Conservation (phyloP, 2,888 invertebrate species). For the Acrobeloides nanus region DNA sequence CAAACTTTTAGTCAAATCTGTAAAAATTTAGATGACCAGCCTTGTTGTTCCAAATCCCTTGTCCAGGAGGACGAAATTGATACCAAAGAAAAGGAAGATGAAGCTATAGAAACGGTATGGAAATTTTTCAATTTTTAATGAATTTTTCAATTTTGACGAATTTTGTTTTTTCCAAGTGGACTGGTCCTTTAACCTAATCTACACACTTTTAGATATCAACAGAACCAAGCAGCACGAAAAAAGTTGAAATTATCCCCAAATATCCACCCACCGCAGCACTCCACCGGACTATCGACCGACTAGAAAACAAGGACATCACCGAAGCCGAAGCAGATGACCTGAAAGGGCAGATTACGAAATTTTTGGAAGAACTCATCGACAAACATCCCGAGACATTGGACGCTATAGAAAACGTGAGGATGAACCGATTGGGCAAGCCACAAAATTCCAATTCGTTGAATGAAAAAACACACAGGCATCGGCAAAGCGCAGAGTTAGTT, state of each 20-base stretch:
- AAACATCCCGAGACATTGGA: slow-evolving; percentile 52
- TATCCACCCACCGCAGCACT: slow-evolving; percentile 6
- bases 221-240: slow-evolving; percentile 1
- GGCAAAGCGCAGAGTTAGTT: slow-evolving; percentile 7
- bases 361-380: slow-evolving; percentile 52
- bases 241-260: neutral
- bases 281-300: slow-evolving; percentile 11
- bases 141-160: slow-evolving; percentile 1
- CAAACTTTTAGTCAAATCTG: no score
- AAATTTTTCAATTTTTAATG: neutral
- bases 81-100: neutral
- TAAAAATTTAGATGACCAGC: slow-evolving; percentile 15
- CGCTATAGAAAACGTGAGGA: slow-evolving; percentile 48
- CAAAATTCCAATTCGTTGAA: slow-evolving; percentile 1
- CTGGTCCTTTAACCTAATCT: no score
- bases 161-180: no score
- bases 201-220: no score
- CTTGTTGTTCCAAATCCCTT: slow-evolving; percentile 13
- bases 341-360: slow-evolving; percentile 43
- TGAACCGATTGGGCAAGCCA: slow-evolving; percentile 22
- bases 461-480: neutral
- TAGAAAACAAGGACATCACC: slow-evolving; percentile 5
- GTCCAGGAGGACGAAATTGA: neutral
- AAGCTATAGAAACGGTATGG: neutral
- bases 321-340: slow-evolving; percentile 27